These are phyloP conservation scores for Gambelia wislizenii DNA, from an alignment of 2,797 vertebrate genomes.

Conservation along the genomic window DNA sequence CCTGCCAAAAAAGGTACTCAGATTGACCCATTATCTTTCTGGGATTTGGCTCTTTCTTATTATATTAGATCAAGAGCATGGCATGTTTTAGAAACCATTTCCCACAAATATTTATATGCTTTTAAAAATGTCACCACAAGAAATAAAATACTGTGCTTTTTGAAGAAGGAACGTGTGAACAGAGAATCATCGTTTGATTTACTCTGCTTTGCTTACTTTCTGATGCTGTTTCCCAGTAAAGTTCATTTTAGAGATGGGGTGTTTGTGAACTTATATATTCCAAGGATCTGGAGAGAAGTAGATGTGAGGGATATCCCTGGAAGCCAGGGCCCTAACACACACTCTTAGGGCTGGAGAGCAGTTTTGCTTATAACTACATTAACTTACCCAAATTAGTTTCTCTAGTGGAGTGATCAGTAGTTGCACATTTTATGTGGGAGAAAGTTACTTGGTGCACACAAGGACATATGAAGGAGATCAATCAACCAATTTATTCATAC, in stretches of 20 bases:
- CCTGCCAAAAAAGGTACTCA: background rate
- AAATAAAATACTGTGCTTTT: slow-evolving; percentile 58
- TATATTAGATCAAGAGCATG: slow-evolving; percentile 59
- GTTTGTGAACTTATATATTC: background rate
- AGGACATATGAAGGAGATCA: too few species aligned
- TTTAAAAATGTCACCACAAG: slow-evolving; percentile 51
- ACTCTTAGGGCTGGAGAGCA: background rate
- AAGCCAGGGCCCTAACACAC: background rate
- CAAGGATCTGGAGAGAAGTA: background rate
- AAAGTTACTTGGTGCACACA: too few species aligned
- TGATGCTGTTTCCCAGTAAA: background rate
- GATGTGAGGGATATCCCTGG: background rate
- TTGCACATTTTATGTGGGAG: too few species aligned
- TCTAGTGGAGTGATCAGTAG: too few species aligned
- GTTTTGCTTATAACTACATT: too few species aligned
- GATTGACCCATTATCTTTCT: background rate
- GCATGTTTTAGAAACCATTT: slow-evolving; percentile 40
- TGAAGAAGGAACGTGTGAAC: too few species aligned
- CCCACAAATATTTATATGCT: slow-evolving; percentile 19
- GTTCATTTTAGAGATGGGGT: background rate
- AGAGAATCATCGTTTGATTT: too few species aligned
- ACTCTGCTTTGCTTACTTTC: background rate
- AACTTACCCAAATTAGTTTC: background rate
- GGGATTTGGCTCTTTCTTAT: slow-evolving; percentile 15
- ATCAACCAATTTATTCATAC: too few species aligned